These are phyloP conservation scores for Porites evermanni DNA, from an alignment of 92 coral and sea anemone species.

Conservation along the genomic window DNA sequence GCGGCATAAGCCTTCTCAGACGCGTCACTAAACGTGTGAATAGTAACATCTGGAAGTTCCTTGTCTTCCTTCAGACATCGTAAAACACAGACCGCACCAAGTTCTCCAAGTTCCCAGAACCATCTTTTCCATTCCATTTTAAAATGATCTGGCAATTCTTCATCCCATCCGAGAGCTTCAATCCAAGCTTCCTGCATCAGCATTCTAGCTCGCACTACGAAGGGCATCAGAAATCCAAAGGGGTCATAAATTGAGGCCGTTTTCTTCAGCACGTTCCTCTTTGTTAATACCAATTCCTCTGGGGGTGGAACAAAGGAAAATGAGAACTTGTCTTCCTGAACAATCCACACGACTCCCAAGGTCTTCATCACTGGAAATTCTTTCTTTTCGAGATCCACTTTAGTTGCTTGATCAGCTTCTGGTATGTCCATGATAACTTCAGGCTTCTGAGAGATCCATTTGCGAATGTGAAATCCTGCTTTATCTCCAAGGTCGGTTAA, in stretches of 20 bases:
- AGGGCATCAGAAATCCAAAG: conserved; percentile 39
- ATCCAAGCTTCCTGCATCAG: conserved; percentile 37
- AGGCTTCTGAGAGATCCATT: conserved; percentile 64
- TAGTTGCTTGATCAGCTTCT: conserved; percentile 51
- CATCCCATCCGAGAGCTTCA: conserved; percentile 42
- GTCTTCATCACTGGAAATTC: conserved; percentile 58
- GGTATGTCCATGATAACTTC: conserved; percentile 48
- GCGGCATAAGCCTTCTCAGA: conserved; percentile 46
- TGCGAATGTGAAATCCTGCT: conserved; percentile 64
- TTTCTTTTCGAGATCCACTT: conserved; percentile 55
- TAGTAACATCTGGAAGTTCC: background rate
- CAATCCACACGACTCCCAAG: conserved; percentile 64
- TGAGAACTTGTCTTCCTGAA: conserved; percentile 59
- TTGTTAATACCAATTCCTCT: conserved; percentile 52
- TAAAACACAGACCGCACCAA: conserved; percentile 25
- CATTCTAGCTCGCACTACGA: conserved; percentile 27
- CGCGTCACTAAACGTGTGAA: conserved; percentile 28
- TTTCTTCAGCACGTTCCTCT: conserved; percentile 57
- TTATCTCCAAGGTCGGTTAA: conserved; percentile 63
- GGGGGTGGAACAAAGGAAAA: conserved; percentile 46
- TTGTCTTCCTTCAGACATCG: conserved; percentile 35
- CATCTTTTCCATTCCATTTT: conserved; percentile 34
- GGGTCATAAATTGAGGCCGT: conserved; percentile 54
- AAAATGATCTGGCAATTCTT: conserved; percentile 20
- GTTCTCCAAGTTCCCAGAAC: conserved; percentile 32